Conservation (phyloP, 2,113 vertebrate species). For the Rissa tridactyla region DNA sequence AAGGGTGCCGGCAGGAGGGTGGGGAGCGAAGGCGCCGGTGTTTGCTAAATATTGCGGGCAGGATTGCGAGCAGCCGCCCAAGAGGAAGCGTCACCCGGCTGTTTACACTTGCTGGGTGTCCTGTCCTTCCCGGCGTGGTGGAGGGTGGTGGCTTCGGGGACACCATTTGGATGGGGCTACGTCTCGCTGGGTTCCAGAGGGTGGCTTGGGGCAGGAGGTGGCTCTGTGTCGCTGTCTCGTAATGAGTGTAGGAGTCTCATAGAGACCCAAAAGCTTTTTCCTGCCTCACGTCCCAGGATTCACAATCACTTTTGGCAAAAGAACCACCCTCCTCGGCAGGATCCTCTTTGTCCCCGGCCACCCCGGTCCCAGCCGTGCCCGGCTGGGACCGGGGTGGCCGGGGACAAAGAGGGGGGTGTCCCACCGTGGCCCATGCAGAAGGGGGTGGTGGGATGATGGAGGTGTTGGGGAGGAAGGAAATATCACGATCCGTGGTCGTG, state of each 20-base stretch:
- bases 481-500: no score
- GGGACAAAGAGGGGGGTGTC: no score
- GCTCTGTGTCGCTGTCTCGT: background rate
- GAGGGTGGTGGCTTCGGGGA: background rate
- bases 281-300: background rate
- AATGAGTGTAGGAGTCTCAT: accelerated
- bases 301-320: background rate
- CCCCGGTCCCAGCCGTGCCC: no score
- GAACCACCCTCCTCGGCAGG: no score
- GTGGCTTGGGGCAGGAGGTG: accelerated
- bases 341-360: no score
- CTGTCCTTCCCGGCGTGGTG: accelerated
- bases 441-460: background rate
- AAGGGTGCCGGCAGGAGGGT: background rate
- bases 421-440: background rate
- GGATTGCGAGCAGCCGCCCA: accelerated
- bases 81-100: background rate
- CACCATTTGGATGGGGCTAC: accelerated
- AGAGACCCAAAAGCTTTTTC: background rate
- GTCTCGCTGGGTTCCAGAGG: background rate
- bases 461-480: no score
- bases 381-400: background rate
- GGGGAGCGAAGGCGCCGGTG: background rate
- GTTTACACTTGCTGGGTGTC: accelerated
- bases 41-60: background rate